These are phyloP conservation scores for Thalassarche chlororhynchos DNA, from an alignment of 2,113 vertebrate genomes.

Conservation along the genomic window DNA sequence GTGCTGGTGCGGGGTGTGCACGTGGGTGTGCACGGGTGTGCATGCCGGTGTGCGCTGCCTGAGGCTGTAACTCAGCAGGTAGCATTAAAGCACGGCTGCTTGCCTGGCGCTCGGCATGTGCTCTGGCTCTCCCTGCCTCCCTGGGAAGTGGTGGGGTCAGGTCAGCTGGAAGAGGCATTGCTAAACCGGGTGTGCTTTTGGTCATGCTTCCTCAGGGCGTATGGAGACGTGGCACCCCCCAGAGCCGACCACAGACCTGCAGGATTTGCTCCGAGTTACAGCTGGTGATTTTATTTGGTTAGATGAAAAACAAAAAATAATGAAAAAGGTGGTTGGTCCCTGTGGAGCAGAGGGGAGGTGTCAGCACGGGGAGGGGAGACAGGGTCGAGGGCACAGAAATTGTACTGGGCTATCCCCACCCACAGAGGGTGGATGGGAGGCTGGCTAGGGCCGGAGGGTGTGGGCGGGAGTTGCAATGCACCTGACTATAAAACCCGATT, in stretches of 20 bases:
- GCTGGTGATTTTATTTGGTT: background rate
- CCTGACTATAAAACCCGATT: background rate
- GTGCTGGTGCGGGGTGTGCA: background rate
- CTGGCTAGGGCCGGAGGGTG: background rate
- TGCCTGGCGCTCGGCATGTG: rapidly evolving
- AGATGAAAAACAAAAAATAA: background rate
- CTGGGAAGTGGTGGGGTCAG: background rate
- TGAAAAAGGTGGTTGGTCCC: background rate
- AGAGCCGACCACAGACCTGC: background rate
- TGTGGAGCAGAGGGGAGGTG: background rate
- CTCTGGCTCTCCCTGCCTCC: background rate
- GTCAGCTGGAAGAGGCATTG: rapidly evolving
- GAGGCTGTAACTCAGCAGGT: background rate
- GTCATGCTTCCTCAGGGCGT: rapidly evolving
- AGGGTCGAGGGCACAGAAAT: background rate
- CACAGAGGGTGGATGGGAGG: background rate
- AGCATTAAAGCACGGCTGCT: background rate
- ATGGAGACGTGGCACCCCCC: rapidly evolving
- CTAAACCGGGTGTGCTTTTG: background rate
- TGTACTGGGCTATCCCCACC: background rate
- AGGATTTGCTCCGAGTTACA: background rate
- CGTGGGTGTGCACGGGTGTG: background rate
- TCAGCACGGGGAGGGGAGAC: background rate
- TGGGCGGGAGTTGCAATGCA: background rate
- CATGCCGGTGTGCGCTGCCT: background rate